Percentiles rank a stretch among this genome's conserved stretches.
phyloP scores from a whole-genome alignment of 2,113 vertebrate genomes.

The Hyaena hyaena region DNA sequence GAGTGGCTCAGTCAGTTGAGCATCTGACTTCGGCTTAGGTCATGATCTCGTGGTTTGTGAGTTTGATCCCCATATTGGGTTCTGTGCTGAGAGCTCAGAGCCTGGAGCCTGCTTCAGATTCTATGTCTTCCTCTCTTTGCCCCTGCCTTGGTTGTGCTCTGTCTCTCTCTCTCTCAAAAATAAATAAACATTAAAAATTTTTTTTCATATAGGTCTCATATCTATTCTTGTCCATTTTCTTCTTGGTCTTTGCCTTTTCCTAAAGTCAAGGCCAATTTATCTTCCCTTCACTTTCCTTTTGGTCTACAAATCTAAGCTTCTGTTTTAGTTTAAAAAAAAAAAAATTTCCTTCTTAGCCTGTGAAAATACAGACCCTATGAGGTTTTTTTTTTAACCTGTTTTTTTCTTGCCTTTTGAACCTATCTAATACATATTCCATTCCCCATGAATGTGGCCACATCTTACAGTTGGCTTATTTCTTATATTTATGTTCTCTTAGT shows the following conservation, averaged over 20 bases:
- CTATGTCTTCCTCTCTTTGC: too few relatives aligned
- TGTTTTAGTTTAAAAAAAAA: background rate
- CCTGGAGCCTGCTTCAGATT: too few relatives aligned
- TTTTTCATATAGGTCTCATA: background rate
- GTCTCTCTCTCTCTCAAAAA: too few relatives aligned
- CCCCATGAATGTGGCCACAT: background rate
- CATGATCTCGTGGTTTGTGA: too few relatives aligned
- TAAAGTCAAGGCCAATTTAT: background rate
- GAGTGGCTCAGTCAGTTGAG: too few relatives aligned
- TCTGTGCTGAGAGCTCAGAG: too few relatives aligned
- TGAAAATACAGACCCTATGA: background rate
- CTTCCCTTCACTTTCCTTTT: background rate
- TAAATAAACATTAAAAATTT: too few relatives aligned
- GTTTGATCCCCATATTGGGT: too few relatives aligned
- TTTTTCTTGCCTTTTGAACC: slow-evolving; percentile 26
- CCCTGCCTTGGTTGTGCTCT: too few relatives aligned
- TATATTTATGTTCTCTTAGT: background rate
- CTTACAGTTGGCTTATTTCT: background rate
- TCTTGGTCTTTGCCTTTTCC: background rate
- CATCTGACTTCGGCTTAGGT: too few relatives aligned
- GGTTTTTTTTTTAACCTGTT: background rate
- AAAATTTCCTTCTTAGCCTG: background rate
- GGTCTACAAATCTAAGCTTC: background rate
- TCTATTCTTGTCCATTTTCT: background rate
- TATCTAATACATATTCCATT: background rate